Evolutionary conservation across 1,140 invertebrate species (phyloP).

Genomic region (Bombus terrestris): DNA sequence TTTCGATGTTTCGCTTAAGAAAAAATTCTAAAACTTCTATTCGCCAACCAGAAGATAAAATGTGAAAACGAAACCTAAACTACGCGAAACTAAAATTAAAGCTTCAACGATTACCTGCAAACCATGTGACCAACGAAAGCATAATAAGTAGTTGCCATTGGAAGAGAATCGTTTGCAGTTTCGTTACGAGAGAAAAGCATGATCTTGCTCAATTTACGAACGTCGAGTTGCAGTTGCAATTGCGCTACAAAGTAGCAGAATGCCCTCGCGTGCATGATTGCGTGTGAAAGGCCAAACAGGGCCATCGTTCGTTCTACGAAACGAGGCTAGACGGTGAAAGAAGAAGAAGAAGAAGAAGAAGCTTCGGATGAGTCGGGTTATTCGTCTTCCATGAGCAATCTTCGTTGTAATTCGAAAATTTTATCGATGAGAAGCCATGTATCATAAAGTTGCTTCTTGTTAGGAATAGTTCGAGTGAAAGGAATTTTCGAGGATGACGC

Average conservation of each 20-base stretch:
- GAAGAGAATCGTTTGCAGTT: slow-evolving; percentile 24
- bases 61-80: background rate
- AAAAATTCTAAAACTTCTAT: no score
- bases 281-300: slow-evolving; percentile 70
- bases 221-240: slow-evolving; percentile 64
- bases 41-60: no score
- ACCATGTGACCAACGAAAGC: background rate
- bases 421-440: background rate
- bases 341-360: slow-evolving; percentile 1
- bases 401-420: background rate
- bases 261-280: slow-evolving; percentile 66
- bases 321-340: slow-evolving; percentile 12
- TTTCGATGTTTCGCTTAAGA: no score
- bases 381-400: background rate
- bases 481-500: background rate
- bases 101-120: background rate
- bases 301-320: slow-evolving; percentile 23
- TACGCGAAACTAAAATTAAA: background rate
- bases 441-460: background rate
- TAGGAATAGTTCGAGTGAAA: background rate
- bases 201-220: slow-evolving; percentile 70
- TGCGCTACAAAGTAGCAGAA: slow-evolving; percentile 57
- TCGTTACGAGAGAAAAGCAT: slow-evolving; percentile 47
- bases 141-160: slow-evolving; percentile 7
- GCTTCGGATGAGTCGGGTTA: slow-evolving; percentile 8